Evolutionary conservation across 2,888 invertebrate species (phyloP).

Genomic region (Magallana nippona): DNA sequence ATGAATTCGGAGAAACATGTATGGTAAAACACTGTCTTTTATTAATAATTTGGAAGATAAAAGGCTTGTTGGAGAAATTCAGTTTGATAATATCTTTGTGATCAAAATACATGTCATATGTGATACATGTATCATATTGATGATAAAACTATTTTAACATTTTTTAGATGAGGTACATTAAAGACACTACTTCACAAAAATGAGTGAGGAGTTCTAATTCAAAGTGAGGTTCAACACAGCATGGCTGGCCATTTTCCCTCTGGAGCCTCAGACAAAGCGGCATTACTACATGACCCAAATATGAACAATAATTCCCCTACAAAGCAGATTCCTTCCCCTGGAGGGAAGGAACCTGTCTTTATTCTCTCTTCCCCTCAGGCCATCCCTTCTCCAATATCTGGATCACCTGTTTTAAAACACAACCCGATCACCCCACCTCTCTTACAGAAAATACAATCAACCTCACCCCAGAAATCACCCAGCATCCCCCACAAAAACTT

Average conservation of each 20-base stretch:
- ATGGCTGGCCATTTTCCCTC: background rate
- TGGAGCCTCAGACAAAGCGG: background rate
- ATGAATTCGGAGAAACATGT: no score
- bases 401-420: conserved; percentile 1
- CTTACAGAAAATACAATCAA: background rate
- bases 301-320: background rate
- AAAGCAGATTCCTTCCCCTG: conserved; percentile 6
- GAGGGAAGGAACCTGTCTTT: background rate
- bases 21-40: no score
- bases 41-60: no score
- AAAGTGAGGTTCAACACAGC: background rate
- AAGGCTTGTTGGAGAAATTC: no score
- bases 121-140: no score
- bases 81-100: no score
- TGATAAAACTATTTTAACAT: background rate
- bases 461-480: conserved; percentile 1
- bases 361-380: background rate
- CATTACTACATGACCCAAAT: background rate
- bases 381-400: background rate
- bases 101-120: no score
- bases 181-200: background rate
- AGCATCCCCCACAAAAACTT: conserved; percentile 9
- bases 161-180: background rate
- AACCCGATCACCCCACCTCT: conserved; percentile 11
- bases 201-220: background rate